Percentiles rank a stretch among this genome's conserved stretches.
These are phyloP conservation scores for Rynchops niger DNA, from an alignment of 2,113 vertebrate species.

Conservation along the genomic window DNA sequence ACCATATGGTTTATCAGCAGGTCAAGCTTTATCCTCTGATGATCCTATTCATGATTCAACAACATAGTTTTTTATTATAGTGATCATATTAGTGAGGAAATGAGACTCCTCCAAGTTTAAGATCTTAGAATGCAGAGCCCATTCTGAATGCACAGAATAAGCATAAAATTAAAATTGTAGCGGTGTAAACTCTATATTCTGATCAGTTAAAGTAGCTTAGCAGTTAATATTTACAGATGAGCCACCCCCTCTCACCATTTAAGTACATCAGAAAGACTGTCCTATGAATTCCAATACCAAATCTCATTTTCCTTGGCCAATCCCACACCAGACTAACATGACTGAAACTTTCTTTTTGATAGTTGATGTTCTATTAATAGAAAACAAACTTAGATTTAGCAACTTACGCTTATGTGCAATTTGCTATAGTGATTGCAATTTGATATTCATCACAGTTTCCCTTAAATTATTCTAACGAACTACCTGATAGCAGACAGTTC, in stretches of 20 bases:
- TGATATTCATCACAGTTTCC: background rate
- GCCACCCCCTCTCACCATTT: background rate
- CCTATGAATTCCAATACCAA: background rate
- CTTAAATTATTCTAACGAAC: constrained; percentile 3
- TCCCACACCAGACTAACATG: background rate
- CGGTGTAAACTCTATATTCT: background rate
- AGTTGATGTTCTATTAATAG: background rate
- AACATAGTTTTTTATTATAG: background rate
- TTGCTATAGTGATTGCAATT: constrained; percentile 1
- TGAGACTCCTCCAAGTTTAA: background rate
- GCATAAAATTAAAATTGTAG: background rate
- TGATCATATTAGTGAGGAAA: background rate
- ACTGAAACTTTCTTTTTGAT: background rate
- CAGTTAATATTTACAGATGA: background rate
- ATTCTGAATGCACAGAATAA: background rate
- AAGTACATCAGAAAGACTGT: background rate
- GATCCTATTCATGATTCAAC: background rate
- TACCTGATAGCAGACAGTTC: background rate
- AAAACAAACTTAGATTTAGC: background rate
- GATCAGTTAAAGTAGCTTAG: background rate
- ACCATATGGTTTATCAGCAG: background rate
- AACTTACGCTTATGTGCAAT: background rate
- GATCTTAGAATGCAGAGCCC: background rate
- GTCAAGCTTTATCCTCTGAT: background rate
- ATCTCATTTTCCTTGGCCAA: background rate